phyloP scores from a whole-genome alignment of 2,113 vertebrate genomes.

The Bubalus kerabau region DNA sequence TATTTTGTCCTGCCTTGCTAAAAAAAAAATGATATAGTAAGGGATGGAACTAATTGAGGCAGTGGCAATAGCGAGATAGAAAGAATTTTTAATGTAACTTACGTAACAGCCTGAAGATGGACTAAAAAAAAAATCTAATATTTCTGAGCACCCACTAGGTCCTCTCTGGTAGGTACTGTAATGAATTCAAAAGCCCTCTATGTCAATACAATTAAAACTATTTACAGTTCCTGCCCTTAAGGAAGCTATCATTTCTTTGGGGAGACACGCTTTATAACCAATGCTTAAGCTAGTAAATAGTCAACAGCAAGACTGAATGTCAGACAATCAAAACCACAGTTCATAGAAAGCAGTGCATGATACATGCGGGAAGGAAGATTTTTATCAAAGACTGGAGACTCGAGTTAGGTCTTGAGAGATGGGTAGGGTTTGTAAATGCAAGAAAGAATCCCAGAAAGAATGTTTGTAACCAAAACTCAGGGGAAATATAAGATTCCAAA shows the following conservation, averaged over 20 bases:
- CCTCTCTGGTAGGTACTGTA: background rate
- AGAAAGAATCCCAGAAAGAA: conserved; percentile 11
- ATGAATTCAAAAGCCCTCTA: background rate
- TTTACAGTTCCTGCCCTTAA: background rate
- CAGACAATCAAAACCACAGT: conserved; percentile 18
- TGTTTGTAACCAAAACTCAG: conserved; percentile 23
- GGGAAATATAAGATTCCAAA: conserved; percentile 63
- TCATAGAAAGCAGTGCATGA: conserved; percentile 43
- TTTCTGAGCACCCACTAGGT: background rate
- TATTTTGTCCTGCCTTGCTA: conserved; percentile 69
- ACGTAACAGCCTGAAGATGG: conserved; percentile 55
- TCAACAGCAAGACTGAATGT: conserved; percentile 36
- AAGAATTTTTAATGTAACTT: conserved; percentile 78
- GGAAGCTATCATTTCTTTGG: background rate
- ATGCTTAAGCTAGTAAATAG: conserved; percentile 27
- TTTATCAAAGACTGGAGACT: background rate
- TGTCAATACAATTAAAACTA: conserved; percentile 40
- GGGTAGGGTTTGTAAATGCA: background rate
- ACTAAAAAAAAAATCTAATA: conserved; percentile 3
- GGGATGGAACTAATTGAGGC: conserved; percentile 77
- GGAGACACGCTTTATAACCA: conserved; percentile 13
- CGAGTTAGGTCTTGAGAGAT: background rate
- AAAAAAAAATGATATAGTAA: conserved; percentile 72
- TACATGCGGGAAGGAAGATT: conserved; percentile 4
- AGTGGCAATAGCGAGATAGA: conserved; percentile 57